These are phyloP conservation scores for Acronicta alni DNA, from an alignment of 2,888 invertebrate genomes.

Conservation along the genomic window DNA sequence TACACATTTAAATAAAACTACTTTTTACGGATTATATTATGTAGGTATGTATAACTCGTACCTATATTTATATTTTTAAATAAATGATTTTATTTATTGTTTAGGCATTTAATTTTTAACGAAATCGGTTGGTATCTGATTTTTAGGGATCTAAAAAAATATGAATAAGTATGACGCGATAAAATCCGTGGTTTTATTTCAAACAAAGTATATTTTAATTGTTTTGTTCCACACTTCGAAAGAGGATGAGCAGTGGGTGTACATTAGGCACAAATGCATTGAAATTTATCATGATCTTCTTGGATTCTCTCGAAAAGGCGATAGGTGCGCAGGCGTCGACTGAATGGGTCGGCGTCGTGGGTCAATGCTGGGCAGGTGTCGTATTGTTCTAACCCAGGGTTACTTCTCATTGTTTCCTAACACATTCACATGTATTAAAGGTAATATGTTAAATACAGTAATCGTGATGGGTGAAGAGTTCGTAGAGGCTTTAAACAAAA, in stretches of 20 bases:
- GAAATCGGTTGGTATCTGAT: no score
- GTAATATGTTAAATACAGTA: slow-evolving; percentile 33
- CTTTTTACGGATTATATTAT: no score
- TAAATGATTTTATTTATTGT: no score
- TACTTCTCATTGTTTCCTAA: slow-evolving; percentile 42
- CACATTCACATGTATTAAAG: slow-evolving; percentile 19
- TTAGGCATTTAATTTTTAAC: no score
- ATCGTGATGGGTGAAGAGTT: slow-evolving; percentile 49
- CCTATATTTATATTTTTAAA: no score
- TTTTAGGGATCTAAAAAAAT: no score
- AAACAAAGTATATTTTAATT: slow-evolving; percentile 28
- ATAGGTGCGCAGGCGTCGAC: slow-evolving; percentile 54
- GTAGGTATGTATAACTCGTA: no score
- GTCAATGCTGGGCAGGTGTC: slow-evolving; percentile 65
- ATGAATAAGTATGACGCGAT: no score
- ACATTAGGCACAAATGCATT: slow-evolving; percentile 32
- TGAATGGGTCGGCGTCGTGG: slow-evolving; percentile 31
- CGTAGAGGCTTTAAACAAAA: slow-evolving; percentile 25
- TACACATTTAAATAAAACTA: no score
- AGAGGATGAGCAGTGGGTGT: slow-evolving; percentile 14
- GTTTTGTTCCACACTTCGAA: slow-evolving; percentile 30
- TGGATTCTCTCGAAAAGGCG: slow-evolving; percentile 53
- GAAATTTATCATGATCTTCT: slow-evolving; percentile 46
- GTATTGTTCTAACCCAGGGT: slow-evolving; percentile 58
- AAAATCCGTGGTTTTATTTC: no score